Evolutionary conservation across 2,113 vertebrate genomes (phyloP), one percentile per base, ranked within the genome.

Genomic region (Eolophus roseicapilla): DNA sequence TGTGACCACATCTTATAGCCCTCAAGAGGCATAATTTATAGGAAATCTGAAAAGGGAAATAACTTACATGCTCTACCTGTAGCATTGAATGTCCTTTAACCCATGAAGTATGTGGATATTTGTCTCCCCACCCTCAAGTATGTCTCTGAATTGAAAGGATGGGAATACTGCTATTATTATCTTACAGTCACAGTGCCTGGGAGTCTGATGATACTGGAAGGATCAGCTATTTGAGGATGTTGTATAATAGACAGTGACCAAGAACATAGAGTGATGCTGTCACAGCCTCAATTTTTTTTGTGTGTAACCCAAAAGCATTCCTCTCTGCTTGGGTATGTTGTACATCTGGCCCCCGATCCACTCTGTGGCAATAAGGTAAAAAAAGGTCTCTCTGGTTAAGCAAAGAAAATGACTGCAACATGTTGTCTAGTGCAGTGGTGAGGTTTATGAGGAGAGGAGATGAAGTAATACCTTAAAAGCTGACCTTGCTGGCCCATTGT

Each of bases 391-490:
- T 65, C 31, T 47, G 57, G 64, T 86, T 78, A 86, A 75, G 80
- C 55, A 68, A 75, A 64, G 55, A 64, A 86, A 69, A 71, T 43
- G 8, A 52, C 70, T 86, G 53, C 35, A 55, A 7, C 43, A 0
- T 33, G 20, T 88, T 68, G 43, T 9, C 10, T 86, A 33, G 57
- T 71, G 55, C 82, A 74, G 64, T 47, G 55, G 18, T 9, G 49
- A 82, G 53, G 43, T 76, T 86, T 88, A 35, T 60, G 60, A 33
- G 77, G 43, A 83, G 78, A 55, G 55, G 57, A 86, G 70, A 73
- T 82, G 31, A 91, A 80, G 17, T 93, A 82, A 79, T 88, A 53
- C 70, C 33, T 92, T 91, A 75, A 94, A 84, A 94, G 77, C 74
- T 92, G 92, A 86, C 84, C 78, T 94, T 82, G 86, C 35, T 0